Evolutionary conservation across 2,113 vertebrate genomes (phyloP).

Genomic region (Hemicordylus capensis): DNA sequence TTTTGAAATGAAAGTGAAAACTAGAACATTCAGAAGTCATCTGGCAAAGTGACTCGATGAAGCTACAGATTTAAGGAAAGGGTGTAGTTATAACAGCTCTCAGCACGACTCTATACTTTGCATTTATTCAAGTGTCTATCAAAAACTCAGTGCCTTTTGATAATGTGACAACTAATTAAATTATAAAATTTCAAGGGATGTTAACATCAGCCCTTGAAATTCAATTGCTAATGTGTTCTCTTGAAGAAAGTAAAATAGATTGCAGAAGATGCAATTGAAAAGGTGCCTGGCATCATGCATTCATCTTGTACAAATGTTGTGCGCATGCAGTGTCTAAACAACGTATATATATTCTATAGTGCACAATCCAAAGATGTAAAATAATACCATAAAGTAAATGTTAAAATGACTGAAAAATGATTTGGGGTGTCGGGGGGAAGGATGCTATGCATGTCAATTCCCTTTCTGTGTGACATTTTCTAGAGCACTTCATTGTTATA

Average conservation of each 20-base stretch:
- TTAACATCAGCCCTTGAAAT: slow-evolving; percentile 70
- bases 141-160: slow-evolving; percentile 71
- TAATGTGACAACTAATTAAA: slow-evolving; percentile 75
- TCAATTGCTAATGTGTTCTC: slow-evolving; percentile 66
- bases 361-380: slow-evolving; percentile 36
- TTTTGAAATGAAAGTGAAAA: slow-evolving; percentile 71
- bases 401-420: slow-evolving; percentile 7
- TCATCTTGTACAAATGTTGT: slow-evolving; percentile 69
- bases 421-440: too few relatives aligned
- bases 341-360: slow-evolving; percentile 41
- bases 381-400: slow-evolving; percentile 36
- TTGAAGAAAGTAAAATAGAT: slow-evolving; percentile 68
- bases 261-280: slow-evolving; percentile 63
- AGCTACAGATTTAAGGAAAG: slow-evolving; percentile 71
- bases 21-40: slow-evolving; percentile 70
- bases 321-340: slow-evolving; percentile 65
- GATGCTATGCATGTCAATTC: background rate
- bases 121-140: slow-evolving; percentile 74
- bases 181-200: slow-evolving; percentile 73
- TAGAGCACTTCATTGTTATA: background rate
- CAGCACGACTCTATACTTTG: slow-evolving; percentile 66
- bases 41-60: slow-evolving; percentile 69
- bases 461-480: background rate
- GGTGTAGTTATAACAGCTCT: slow-evolving; percentile 67
- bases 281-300: slow-evolving; percentile 60